phyloP scores from a whole-genome alignment of 2,888 invertebrate genomes.

The Eristalinus aeneus region DNA sequence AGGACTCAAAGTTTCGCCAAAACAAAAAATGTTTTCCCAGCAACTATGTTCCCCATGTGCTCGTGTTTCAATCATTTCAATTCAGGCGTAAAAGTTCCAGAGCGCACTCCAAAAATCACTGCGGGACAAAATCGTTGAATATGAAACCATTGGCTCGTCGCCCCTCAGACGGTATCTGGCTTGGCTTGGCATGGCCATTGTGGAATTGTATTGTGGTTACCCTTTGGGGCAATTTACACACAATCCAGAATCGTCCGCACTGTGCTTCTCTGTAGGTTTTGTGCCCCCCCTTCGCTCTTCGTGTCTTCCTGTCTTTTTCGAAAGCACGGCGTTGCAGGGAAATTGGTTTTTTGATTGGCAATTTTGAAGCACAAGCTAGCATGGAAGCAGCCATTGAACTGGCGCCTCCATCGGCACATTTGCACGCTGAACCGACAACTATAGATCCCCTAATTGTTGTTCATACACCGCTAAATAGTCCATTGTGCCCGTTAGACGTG shows the following conservation, averaged over 20 bases:
- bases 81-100: constrained; percentile 46
- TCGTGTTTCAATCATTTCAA: constrained; percentile 4
- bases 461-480: constrained; percentile 63
- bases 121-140: constrained; percentile 30
- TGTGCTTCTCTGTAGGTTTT: background rate
- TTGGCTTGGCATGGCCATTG: constrained; percentile 22
- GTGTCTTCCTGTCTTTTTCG: constrained; percentile 42
- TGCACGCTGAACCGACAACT: background rate
- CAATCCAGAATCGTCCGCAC: background rate
- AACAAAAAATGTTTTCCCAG: background rate
- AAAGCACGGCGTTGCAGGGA: constrained; percentile 37
- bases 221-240: constrained; percentile 56
- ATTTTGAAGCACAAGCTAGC: constrained; percentile 74
- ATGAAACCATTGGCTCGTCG: constrained; percentile 69
- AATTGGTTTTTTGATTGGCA: constrained; percentile 78
- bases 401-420: constrained; percentile 3
- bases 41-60: background rate
- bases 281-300: background rate
- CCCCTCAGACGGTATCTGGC: constrained; percentile 73
- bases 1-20: background rate
- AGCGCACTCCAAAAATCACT: constrained; percentile 20
- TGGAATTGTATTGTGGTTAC: constrained; percentile 46
- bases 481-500: constrained; percentile 24
- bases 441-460: constrained; percentile 59
- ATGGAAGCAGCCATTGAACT: background rate